Base-by-base conservation (phyloP, 2,797 vertebrate genomes). In the Adrianichthys oophorus region DNA sequence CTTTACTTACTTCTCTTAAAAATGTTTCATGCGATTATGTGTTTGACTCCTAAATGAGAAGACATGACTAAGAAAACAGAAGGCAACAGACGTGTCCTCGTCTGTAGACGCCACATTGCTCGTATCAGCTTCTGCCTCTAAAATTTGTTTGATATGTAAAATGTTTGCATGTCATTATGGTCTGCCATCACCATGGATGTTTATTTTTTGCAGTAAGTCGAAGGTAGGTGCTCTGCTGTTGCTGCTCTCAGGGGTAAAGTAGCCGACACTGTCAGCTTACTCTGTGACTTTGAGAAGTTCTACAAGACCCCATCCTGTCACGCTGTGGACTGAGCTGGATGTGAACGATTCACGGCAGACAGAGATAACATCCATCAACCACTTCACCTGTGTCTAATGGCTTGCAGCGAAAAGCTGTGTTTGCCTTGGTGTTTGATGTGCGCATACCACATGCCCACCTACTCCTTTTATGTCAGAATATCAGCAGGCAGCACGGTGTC, bases 361-460 rank as follows among this genome's bases (percentile, higher is more conserved):
- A 57, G 70, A 70, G 79, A 85, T 82, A 78, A 77, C 76, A 82
- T 86, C 79, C 82, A 86, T 85, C 85, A 85, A 65, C 73, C 64
- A 67, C 85, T 79, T 85, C 76, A 83, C 85, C 84, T 85, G 81
- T 61, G 68, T 67, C 79, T 86, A 89, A 85, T 85, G 82, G 83
- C 75, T 79, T 48, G 52, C 79, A 41, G 58, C 68, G 80, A 78
- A 84, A 66, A 62, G 78, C 53, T 76, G 69, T 85, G 77, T 82
- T 85, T 73, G 70, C 64, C 79, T 75, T 70, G 41, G 75, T 72
- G 78, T 79, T 80, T 82, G 78, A 82, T 85, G 82, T 80, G 76
- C 62, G 65, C 74, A 70, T 70, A 68, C 63, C 62, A 52, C 74
- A 71, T 62, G 54, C 76, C 87, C 72, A 68, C 82, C 73, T 70